Evolutionary conservation across 2,113 vertebrate genomes (phyloP).

Genomic region (Eidolon helvum): DNA sequence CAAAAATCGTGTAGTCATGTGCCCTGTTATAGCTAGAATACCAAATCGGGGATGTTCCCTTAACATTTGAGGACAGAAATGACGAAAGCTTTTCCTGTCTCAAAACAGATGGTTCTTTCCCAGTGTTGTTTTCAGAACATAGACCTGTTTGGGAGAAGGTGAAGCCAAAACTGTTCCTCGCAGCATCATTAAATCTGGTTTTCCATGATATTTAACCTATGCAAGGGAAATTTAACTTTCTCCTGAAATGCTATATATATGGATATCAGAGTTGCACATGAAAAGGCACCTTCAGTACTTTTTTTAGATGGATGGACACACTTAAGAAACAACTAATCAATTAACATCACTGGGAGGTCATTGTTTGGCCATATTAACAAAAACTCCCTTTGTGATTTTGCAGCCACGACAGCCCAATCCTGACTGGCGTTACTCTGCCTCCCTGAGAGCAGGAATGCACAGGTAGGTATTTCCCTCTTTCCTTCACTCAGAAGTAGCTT

Average conservation of each 20-base stretch:
- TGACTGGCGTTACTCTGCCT: constrained; percentile 99
- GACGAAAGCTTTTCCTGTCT: neutral
- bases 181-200: neutral
- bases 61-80: constrained; percentile 34
- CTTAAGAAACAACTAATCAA: neutral
- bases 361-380: constrained; percentile 64
- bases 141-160: neutral
- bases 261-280: neutral
- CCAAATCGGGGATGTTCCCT: neutral
- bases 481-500: neutral
- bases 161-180: neutral
- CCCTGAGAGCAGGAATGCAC: constrained; percentile 97
- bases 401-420: constrained; percentile 93
- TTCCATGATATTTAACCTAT: neutral
- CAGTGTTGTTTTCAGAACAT: neutral
- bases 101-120: neutral
- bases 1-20: neutral
- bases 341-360: neutral
- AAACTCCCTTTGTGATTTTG: constrained; percentile 82
- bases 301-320: neutral
- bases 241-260: neutral
- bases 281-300: constrained; percentile 9
- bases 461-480: constrained; percentile 86
- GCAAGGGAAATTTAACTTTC: neutral
- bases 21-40: neutral